Evolutionary conservation across 2,888 invertebrate species (phyloP).

Genomic region (Orthonevra nobilis): DNA sequence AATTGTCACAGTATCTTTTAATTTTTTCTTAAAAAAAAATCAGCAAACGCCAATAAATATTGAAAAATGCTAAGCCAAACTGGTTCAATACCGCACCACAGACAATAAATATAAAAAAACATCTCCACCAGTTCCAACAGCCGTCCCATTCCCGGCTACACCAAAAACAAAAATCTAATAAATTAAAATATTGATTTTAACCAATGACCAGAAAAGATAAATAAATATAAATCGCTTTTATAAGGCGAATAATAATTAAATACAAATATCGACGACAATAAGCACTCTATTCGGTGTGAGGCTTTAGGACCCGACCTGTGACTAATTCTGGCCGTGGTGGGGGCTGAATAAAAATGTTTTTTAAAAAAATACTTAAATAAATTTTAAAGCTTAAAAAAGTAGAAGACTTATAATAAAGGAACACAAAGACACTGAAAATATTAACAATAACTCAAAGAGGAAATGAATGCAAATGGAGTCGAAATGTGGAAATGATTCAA

Average conservation of each 20-base stretch:
- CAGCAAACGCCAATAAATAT: conserved; percentile 48
- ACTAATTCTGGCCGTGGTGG: conserved; percentile 15
- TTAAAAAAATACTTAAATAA: conserved; percentile 51
- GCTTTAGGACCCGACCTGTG: conserved; percentile 25
- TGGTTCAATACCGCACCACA: conserved; percentile 37
- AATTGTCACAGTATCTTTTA: conserved; percentile 36
- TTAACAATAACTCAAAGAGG: conserved; percentile 66
- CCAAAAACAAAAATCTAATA: conserved; percentile 33
- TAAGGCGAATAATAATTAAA: conserved; percentile 64
- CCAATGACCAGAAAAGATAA: conserved; percentile 59
- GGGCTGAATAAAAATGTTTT: conserved; percentile 48
- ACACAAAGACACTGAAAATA: conserved; percentile 39
- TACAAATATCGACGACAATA: conserved; percentile 59
- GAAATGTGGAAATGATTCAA: conserved; percentile 42
- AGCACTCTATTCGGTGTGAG: conserved; percentile 55
- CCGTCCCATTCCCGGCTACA: conserved; percentile 33
- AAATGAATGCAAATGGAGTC: conserved; percentile 58
- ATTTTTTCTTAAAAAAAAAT: conserved; percentile 18
- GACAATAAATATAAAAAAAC: conserved; percentile 60
- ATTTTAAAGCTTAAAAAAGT: conserved; percentile 26
- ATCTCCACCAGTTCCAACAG: conserved; percentile 46
- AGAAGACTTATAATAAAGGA: no score
- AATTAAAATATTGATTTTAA: conserved; percentile 55
- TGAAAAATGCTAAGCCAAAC: conserved; percentile 47
- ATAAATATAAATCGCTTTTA: conserved; percentile 57